Percentiles rank a stretch among this genome's conserved stretches.
Conservation (phyloP, 2,888 invertebrate species). For the Heliconius hortense region DNA sequence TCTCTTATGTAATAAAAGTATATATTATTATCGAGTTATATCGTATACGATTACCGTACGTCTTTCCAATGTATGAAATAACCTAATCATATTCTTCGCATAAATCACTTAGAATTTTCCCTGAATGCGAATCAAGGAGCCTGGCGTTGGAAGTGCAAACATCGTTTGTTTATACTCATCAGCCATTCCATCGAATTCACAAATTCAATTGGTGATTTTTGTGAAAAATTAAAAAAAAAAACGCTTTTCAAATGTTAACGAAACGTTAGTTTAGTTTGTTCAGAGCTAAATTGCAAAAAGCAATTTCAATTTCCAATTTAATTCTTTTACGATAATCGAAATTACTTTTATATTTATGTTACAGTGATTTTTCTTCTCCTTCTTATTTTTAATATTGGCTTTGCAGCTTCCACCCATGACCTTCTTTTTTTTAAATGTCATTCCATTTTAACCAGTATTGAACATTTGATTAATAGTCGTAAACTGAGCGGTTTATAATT, state of each 20-base stretch:
- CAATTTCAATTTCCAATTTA: slow-evolving; percentile 13
- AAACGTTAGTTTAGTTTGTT: slow-evolving; percentile 18
- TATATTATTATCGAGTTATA: not conserved
- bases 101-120: slow-evolving; percentile 44
- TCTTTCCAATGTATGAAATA: slow-evolving; percentile 22
- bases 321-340: not conserved
- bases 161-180: slow-evolving; percentile 44
- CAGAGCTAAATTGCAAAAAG: not conserved
- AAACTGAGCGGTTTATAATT: not conserved
- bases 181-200: slow-evolving; percentile 36
- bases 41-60: slow-evolving; percentile 5
- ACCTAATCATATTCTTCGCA: slow-evolving; percentile 36
- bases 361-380: not conserved
- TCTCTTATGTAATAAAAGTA: too few species aligned
- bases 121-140: slow-evolving; percentile 41
- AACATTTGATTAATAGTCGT: too few species aligned
- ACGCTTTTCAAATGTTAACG: not conserved
- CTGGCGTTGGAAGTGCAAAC: slow-evolving; percentile 43
- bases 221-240: slow-evolving; percentile 30
- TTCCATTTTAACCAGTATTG: too few species aligned
- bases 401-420: too few species aligned
- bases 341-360: not conserved
- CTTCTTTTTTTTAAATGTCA: too few species aligned
- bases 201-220: slow-evolving; percentile 39
- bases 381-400: not conserved